phyloP scores from a whole-genome alignment of 2,888 invertebrate genomes.

The Aphodius granarius region DNA sequence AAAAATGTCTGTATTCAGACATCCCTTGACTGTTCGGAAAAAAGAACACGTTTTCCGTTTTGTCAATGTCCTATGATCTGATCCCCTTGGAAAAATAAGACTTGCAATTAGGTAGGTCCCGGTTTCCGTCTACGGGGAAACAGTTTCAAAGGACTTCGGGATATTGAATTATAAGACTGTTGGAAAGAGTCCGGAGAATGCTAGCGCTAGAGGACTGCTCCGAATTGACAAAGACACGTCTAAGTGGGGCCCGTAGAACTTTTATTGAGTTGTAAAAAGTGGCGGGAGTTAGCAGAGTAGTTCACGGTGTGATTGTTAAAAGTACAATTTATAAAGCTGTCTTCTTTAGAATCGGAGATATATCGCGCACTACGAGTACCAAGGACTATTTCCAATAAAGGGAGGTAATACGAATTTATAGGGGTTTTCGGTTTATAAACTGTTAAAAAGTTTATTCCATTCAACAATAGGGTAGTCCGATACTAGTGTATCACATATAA shows the following conservation, averaged over 20 bases:
- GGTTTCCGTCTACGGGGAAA: conserved; percentile 5
- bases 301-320: conserved; percentile 7
- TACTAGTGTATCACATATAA: too few relatives aligned
- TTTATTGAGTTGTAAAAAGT: conserved; percentile 13
- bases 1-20: too few relatives aligned
- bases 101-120: background rate
- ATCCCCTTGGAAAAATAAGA: background rate
- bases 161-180: conserved; percentile 11
- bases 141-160: conserved; percentile 6
- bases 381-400: background rate
- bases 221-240: conserved; percentile 15
- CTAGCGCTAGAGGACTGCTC: background rate
- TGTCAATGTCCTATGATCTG: background rate
- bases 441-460: background rate
- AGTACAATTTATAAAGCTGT: conserved; percentile 10
- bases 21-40: too few relatives aligned
- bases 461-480: too few relatives aligned
- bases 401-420: background rate
- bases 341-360: background rate
- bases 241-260: conserved; percentile 14
- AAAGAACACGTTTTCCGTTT: background rate
- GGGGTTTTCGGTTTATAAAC: background rate
- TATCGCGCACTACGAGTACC: background rate
- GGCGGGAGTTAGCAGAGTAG: background rate
- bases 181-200: background rate